Conservation (phyloP, 1,140 invertebrate genomes). For the Metopolophium dirhodum region DNA sequence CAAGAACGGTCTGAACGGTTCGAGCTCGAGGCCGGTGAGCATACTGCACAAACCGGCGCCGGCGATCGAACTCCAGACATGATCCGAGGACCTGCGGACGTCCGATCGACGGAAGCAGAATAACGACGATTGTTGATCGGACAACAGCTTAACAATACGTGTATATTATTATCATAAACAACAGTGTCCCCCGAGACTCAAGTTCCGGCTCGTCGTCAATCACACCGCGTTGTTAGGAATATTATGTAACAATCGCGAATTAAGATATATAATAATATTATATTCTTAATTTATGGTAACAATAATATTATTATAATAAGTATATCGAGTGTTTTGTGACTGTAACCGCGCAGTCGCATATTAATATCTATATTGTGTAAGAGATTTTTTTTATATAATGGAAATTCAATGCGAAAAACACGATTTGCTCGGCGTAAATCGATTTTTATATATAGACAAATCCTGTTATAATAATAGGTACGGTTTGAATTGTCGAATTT, state of each 20-base stretch:
- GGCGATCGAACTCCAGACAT: slow-evolving; percentile 63
- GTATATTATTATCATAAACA: neutral
- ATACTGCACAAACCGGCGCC: slow-evolving; percentile 67
- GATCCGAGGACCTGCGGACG: neutral
- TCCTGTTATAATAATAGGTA: neutral
- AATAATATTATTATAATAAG: no score
- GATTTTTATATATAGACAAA: neutral
- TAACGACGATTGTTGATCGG: neutral
- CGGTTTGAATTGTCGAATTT: no score
- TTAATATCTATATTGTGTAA: no score
- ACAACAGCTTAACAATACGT: no score
- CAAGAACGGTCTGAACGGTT: slow-evolving; percentile 60
- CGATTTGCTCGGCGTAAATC: neutral
- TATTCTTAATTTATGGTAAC: no score
- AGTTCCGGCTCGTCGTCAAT: no score
- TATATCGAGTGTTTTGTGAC: no score
- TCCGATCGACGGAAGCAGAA: neutral
- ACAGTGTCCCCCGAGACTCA: neutral
- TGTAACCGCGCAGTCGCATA: no score
- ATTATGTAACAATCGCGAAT: no score
- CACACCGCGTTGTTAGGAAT: no score
- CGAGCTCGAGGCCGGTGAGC: slow-evolving; percentile 64
- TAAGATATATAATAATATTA: no score
- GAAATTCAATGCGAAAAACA: neutral
- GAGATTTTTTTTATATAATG: neutral